Conservation (phyloP, 2,888 invertebrate species). For the Nasonia oneida region DNA sequence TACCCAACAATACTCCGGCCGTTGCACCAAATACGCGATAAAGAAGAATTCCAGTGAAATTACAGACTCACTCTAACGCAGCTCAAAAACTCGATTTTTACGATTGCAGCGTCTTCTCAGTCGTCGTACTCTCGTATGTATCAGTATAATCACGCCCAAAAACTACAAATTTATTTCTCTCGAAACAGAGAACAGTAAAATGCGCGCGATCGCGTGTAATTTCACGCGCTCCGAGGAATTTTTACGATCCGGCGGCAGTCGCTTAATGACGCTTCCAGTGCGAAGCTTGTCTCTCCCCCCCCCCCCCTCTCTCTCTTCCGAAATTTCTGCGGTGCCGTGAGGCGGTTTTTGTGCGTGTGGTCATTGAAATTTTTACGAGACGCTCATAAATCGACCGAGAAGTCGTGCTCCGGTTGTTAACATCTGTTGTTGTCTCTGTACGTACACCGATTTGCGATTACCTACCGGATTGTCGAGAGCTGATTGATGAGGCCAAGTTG, state of each 20-base stretch:
- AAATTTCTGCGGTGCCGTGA: neutral
- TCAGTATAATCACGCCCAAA: neutral
- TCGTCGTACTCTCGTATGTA: neutral
- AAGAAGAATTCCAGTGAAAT: neutral
- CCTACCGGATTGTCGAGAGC: neutral
- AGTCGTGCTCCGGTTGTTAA: slow-evolving; percentile 59
- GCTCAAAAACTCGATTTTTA: slow-evolving; percentile 27
- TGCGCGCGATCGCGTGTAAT: slow-evolving; percentile 25
- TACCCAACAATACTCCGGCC: neutral
- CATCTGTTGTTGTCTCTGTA: slow-evolving; percentile 47
- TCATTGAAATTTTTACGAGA: slow-evolving; percentile 47
- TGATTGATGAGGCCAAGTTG: slow-evolving; percentile 14
- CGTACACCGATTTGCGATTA: slow-evolving; percentile 15
- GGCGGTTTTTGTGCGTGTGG: slow-evolving; percentile 17
- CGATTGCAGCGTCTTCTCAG: neutral
- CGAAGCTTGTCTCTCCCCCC: neutral
- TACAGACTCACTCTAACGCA: neutral
- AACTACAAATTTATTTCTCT: neutral
- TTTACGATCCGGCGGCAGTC: slow-evolving; percentile 49
- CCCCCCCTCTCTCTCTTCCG: neutral
- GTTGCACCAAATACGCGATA: neutral
- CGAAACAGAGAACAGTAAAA: slow-evolving; percentile 2
- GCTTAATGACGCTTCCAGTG: slow-evolving; percentile 55
- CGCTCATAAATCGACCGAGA: slow-evolving; percentile 54
- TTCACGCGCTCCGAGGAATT: slow-evolving; percentile 46